phyloP scores from a whole-genome alignment of 2,888 invertebrate species.

The Ecliptopera silaceata region DNA sequence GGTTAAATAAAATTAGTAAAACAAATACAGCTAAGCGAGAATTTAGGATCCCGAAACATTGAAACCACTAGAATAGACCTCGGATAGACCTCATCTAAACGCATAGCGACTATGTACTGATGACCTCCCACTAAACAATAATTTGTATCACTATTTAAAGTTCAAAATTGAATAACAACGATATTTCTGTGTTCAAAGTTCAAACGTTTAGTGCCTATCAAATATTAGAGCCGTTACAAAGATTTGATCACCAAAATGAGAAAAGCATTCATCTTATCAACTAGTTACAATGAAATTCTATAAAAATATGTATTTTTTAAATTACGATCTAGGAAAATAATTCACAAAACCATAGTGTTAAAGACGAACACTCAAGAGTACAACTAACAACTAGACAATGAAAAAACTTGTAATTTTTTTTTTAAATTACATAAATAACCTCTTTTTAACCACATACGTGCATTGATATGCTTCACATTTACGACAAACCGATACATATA shows the following conservation, averaged over 20 bases:
- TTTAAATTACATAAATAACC: constrained; percentile 5
- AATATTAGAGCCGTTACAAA: constrained; percentile 34
- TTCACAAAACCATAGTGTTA: constrained; percentile 13
- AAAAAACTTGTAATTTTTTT: constrained; percentile 12
- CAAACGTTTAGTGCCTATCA: constrained; percentile 27
- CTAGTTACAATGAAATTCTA: constrained; percentile 14
- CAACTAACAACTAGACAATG: not conserved
- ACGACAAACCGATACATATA: constrained; percentile 3
- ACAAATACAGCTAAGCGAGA: constrained; percentile 21
- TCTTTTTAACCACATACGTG: constrained; percentile 11
- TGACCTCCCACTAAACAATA: constrained; percentile 27
- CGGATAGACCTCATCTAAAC: not conserved
- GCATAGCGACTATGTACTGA: constrained; percentile 20
- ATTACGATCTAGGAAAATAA: constrained; percentile 17
- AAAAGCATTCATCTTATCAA: constrained; percentile 16
- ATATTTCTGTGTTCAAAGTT: constrained; percentile 26
- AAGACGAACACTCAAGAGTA: constrained; percentile 7
- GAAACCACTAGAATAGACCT: constrained; percentile 5
- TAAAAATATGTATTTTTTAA: constrained; percentile 18
- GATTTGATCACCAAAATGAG: constrained; percentile 37
- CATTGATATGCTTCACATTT: constrained; percentile 15
- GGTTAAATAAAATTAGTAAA: constrained; percentile 20
- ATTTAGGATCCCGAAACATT: constrained; percentile 13
- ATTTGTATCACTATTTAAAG: constrained; percentile 19
- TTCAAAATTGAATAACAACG: constrained; percentile 30